phyloP scores from a whole-genome alignment of 2,113 vertebrate genomes.

The Cynoglossus semilaevis region DNA sequence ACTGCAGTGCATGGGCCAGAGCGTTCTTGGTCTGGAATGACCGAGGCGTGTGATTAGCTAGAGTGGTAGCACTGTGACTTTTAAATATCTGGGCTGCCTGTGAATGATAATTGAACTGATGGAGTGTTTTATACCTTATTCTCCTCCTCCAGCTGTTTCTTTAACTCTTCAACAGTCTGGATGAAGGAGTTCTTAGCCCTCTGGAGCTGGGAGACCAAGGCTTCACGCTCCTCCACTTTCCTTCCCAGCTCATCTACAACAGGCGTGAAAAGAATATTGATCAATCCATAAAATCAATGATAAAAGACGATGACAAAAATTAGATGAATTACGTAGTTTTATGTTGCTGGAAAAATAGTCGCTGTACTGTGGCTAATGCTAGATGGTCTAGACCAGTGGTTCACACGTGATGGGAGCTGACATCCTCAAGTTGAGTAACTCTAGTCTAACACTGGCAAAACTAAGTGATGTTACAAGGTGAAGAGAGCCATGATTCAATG shows the following conservation, averaged over 20 bases:
- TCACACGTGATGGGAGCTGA: too few species aligned
- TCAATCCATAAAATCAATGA: neutral
- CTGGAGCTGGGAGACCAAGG: constrained; percentile 86
- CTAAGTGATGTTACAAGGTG: too few species aligned
- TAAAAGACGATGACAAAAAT: neutral
- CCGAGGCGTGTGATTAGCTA: too few species aligned
- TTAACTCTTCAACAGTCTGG: constrained; percentile 87
- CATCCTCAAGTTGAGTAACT: too few species aligned
- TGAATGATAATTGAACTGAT: neutral
- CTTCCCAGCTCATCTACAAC: constrained; percentile 83
- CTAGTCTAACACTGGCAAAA: too few species aligned
- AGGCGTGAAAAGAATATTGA: neutral
- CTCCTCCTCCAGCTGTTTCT: constrained; percentile 92
- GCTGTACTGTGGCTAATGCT: too few species aligned
- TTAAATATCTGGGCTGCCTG: neutral
- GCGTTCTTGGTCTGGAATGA: constrained; percentile 81
- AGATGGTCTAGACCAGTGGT: too few species aligned
- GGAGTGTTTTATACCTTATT: constrained; percentile 78
- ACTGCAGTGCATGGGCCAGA: constrained; percentile 87
- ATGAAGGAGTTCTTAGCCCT: constrained; percentile 83
- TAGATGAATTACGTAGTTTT: neutral
- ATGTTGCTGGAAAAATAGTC: too few species aligned
- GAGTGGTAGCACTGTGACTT: neutral
- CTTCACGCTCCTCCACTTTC: constrained; percentile 87
- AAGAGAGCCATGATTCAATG: too few species aligned